Conservation (phyloP, 2,888 invertebrate species). For the Pinctada fucata region DNA sequence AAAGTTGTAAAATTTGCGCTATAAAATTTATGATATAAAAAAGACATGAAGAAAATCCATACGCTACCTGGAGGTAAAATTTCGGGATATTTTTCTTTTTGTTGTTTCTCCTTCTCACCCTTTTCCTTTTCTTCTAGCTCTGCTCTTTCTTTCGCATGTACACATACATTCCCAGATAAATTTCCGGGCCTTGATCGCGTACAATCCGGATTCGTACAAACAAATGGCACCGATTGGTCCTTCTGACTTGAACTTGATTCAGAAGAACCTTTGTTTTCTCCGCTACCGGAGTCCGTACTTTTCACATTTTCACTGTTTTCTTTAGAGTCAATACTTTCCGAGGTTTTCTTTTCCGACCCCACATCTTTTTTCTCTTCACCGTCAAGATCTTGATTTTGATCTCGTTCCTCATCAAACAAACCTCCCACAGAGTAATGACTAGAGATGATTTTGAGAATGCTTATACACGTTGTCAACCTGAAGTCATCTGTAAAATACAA, state of each 20-base stretch:
- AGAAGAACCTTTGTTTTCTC: conserved; percentile 24
- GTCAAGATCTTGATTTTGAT: conserved; percentile 38
- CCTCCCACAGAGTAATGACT: conserved; percentile 55
- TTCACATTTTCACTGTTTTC: conserved; percentile 21
- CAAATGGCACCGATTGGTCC: conserved; percentile 31
- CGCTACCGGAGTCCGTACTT: conserved; percentile 22
- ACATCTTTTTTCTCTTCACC: conserved; percentile 32
- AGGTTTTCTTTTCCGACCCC: conserved; percentile 23
- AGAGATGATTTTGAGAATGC: conserved; percentile 88
- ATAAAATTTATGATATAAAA: too few species aligned
- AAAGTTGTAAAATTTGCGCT: too few species aligned
- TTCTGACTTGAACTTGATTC: neutral
- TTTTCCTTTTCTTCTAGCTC: conserved; percentile 46
- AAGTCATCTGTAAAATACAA: conserved; percentile 85
- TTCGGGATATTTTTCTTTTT: conserved; percentile 24
- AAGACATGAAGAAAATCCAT: too few species aligned
- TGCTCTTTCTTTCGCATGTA: conserved; percentile 49
- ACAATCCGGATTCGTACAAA: conserved; percentile 68
- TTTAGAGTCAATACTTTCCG: neutral
- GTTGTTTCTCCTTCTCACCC: conserved; percentile 31
- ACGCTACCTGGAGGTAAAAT: conserved; percentile 21
- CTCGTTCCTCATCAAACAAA: conserved; percentile 47
- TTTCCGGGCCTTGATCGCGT: conserved; percentile 60
- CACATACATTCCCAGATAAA: conserved; percentile 58
- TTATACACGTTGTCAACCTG: conserved; percentile 91